These are phyloP conservation scores for Meandrusa payeni DNA, from an alignment of 2,888 invertebrate species.

Conservation along the genomic window DNA sequence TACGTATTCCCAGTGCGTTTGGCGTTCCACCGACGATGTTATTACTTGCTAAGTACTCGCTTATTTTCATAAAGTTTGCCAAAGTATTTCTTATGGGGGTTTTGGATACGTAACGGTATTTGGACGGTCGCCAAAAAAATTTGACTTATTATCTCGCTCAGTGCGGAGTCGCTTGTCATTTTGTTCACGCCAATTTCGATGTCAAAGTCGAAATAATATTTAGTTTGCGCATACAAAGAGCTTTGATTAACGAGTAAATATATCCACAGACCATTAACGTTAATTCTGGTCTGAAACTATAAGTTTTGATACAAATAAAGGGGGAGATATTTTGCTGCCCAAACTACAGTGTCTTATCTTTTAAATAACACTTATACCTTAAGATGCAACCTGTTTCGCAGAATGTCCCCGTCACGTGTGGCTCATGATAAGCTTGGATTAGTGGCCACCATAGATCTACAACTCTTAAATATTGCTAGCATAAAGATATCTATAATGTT, in stretches of 20 bases:
- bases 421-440: too few relatives aligned
- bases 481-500: too few relatives aligned
- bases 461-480: too few relatives aligned
- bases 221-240: conserved; percentile 1
- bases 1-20: conserved; percentile 31
- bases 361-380: too few relatives aligned
- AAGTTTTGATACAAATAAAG: too few relatives aligned
- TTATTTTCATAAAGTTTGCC: conserved; percentile 35
- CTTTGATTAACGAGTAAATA: conserved; percentile 2
- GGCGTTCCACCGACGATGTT: conserved; percentile 30
- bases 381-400: too few relatives aligned
- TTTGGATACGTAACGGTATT: conserved; percentile 16
- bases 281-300: too few relatives aligned
- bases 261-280: too few relatives aligned
- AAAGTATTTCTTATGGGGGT: conserved; percentile 22
- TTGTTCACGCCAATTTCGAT: conserved; percentile 16
- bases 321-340: too few relatives aligned
- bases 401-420: too few relatives aligned
- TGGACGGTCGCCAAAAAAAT: conserved; percentile 20
- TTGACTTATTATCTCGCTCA: conserved; percentile 17
- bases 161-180: conserved; percentile 7
- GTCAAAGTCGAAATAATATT: conserved; percentile 15
- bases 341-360: too few relatives aligned
- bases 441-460: too few relatives aligned
- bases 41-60: conserved; percentile 34